A percentile compares a stretch with the other conserved stretches of the same genome.
Evolutionary conservation across 2,888 invertebrate species (phyloP).

Genomic region (Gastracanthus pulcherrimus): DNA sequence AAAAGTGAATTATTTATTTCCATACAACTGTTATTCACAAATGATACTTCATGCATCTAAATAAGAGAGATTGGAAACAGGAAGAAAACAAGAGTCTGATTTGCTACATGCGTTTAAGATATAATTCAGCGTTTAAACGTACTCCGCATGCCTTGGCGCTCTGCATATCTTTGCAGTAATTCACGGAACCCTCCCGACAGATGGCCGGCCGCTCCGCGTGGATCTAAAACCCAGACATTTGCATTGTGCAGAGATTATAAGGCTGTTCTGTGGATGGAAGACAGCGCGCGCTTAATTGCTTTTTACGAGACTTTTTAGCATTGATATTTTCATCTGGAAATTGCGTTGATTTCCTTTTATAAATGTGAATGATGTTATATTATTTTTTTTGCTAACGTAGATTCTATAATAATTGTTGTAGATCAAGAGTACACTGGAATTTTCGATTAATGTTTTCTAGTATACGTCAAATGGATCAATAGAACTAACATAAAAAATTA

Average conservation of each 20-base stretch:
- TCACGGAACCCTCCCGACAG: conserved; percentile 51
- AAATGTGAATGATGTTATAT: too few relatives aligned
- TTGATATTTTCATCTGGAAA: too few relatives aligned
- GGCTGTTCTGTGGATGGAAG: not conserved
- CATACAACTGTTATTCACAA: not conserved
- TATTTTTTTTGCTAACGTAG: too few relatives aligned
- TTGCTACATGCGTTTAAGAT: not conserved
- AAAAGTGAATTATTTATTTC: too few relatives aligned
- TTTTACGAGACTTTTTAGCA: conserved; percentile 5
- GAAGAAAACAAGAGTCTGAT: too few relatives aligned
- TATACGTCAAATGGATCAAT: too few relatives aligned
- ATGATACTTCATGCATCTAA: not conserved
- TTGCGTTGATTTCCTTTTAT: too few relatives aligned
- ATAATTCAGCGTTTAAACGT: conserved; percentile 36
- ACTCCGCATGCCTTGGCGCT: conserved; percentile 56
- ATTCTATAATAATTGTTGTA: too few relatives aligned
- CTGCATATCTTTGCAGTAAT: conserved; percentile 56
- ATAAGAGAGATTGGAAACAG: not conserved
- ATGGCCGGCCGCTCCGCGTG: conserved; percentile 49
- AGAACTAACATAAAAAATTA: too few relatives aligned
- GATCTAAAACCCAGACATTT: conserved; percentile 47
- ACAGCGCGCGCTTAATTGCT: not conserved
- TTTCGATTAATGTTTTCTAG: too few relatives aligned
- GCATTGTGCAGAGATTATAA: not conserved
- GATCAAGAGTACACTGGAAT: too few relatives aligned